Conservation (phyloP, 2,797 vertebrate species). For the Hipposideros larvatus region DNA sequence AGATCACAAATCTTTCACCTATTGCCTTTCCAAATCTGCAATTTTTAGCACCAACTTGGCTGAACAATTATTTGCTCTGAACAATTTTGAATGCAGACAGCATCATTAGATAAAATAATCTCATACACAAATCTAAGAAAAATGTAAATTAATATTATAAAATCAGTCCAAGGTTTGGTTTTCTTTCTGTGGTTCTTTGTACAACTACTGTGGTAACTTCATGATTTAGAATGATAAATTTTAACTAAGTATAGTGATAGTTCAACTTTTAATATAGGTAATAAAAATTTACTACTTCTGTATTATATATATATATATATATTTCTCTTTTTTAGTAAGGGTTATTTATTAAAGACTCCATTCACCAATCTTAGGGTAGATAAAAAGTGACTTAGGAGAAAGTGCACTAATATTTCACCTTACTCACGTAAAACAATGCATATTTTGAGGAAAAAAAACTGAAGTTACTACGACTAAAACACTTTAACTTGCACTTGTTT, state of each 20-base stretch:
- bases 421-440: not conserved
- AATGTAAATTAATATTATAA: conserved; percentile 30
- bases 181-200: conserved; percentile 25
- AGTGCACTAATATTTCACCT: not conserved
- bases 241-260: not conserved
- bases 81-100: not conserved
- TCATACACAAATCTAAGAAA: not conserved
- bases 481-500: conserved; percentile 34
- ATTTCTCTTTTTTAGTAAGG: conserved; percentile 32
- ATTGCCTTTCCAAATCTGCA: conserved; percentile 20
- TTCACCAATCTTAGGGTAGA: not conserved
- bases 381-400: not conserved
- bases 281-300: not conserved
- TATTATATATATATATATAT: not conserved
- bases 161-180: conserved; percentile 51
- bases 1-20: conserved; percentile 12
- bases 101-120: conserved; percentile 17
- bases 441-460: conserved; percentile 6
- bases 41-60: not conserved
- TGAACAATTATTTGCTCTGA: not conserved
- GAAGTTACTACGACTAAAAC: not conserved
- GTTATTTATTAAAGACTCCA: conserved; percentile 26
- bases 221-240: not conserved
- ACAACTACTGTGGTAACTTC: not conserved
- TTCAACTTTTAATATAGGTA: not conserved